These are phyloP conservation scores for Aphis craccivora DNA, from an alignment of 1,140 invertebrate genomes.

Conservation along the genomic window DNA sequence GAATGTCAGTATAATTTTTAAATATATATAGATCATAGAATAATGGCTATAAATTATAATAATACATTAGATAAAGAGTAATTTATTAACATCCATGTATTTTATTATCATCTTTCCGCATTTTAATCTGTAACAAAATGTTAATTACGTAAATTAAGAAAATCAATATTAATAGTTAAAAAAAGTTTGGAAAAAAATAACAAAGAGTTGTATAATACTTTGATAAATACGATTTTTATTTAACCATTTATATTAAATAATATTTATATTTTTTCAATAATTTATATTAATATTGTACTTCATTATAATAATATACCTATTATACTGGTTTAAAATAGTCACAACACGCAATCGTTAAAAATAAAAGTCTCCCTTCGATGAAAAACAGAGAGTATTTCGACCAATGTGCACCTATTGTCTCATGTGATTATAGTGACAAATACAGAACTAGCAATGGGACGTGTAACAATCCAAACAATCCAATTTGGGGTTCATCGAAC, in stretches of 20 bases:
- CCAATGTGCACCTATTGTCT: neutral
- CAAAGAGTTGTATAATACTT: neutral
- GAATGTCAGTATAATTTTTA: no score
- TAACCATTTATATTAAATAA: neutral
- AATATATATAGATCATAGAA: no score
- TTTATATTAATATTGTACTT: neutral
- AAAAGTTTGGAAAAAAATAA: neutral
- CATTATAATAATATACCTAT: no score
- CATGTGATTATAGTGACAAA: slow-evolving; percentile 59
- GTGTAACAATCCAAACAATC: slow-evolving; percentile 71
- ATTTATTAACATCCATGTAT: no score
- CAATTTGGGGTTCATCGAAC: slow-evolving; percentile 70
- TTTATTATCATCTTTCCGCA: no score
- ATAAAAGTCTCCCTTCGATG: neutral
- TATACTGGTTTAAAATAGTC: neutral
- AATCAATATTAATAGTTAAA: neutral
- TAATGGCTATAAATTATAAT: no score
- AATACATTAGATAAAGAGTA: no score
- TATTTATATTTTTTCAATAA: neutral
- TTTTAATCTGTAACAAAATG: no score
- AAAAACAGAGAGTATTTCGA: neutral
- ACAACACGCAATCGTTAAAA: neutral
- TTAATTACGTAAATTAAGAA: no score
- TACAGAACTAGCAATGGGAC: slow-evolving; percentile 72
- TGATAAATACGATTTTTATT: neutral